Base-by-base conservation (phyloP, 2,113 vertebrate species). In the Athene cunicularia region DNA sequence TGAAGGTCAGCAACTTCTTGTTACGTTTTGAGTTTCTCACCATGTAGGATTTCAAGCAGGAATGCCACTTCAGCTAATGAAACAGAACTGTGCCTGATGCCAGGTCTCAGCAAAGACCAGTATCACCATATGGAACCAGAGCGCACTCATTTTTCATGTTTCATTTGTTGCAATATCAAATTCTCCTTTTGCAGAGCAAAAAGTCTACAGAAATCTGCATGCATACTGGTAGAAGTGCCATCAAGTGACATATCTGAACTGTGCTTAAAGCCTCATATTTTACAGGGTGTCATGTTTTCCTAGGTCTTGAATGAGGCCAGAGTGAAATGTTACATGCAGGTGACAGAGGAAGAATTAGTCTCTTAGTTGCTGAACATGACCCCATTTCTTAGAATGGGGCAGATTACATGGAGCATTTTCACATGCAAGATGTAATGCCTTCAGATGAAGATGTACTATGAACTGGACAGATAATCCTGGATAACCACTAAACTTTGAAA, bases 11-110 rank as follows among this genome's bases (percentile, higher is more conserved):
- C n/a, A 62, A 37, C 45, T 62, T 26, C 27, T 56, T 60, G 27
- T 32, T 73, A 30, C 59, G 73, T 82, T 91, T 91, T 95, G n/a
- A 93, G 21, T 93, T 96, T 93, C 89, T 94, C 45, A 35, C 58
- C 39, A 28, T 47, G 74, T 21, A 76, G 30, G 24, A 82, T 62
- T 90, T 53, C 89, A 89, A 87, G 70, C 66, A 66, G 50, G 28
- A 95, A 75, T 58, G 53, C 24, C 45, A n/a, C 41, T 85, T 90
- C 21, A 66, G 60, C 41, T 66, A 76, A 91, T 71, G 60, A 68
- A 95, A 84, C 2, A 45, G 8, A 47, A 79, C 45, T 10, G 7
- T 43, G 55, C 43, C 76, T 35, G 59, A 73, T 52, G 41, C 37
- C 66, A 75, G 68, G 13, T 76, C 62, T 70, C 41, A 23, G 32